These are phyloP conservation scores for Irena cyanogastra DNA, from an alignment of 2,113 vertebrate genomes.

Conservation along the genomic window DNA sequence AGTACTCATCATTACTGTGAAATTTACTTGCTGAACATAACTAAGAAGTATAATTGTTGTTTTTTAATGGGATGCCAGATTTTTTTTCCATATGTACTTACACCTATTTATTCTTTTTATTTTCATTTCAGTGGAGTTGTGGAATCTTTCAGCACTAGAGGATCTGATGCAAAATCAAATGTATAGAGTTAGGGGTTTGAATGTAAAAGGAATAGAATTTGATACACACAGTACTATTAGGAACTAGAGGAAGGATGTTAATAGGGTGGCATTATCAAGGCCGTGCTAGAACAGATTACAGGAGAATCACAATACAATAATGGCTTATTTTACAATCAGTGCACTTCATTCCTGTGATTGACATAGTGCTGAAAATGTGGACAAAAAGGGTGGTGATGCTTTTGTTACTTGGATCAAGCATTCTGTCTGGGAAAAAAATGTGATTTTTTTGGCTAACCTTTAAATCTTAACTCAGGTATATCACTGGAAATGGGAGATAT, in stretches of 20 bases:
- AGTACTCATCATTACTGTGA: not conserved
- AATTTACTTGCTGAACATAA: not conserved
- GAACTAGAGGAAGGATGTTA: not conserved
- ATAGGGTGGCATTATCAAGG: not conserved
- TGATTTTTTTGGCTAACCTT: not conserved
- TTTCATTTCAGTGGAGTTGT: not conserved
- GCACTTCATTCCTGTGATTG: not conserved
- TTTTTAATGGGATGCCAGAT: not conserved
- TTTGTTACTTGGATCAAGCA: not conserved
- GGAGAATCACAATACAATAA: not conserved
- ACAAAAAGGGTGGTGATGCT: not conserved
- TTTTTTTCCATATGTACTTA: not conserved
- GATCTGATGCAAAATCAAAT: not conserved
- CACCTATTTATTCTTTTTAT: not conserved
- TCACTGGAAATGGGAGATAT: not conserved
- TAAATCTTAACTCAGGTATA: not conserved
- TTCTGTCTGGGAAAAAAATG: not conserved
- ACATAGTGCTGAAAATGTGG: not conserved
- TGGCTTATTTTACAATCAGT: not conserved
- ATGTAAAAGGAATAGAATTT: not conserved
- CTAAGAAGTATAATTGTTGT: not conserved
- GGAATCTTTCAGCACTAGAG: not conserved
- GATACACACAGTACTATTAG: not conserved
- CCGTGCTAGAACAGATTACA: not conserved
- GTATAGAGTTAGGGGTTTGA: not conserved